These are phyloP conservation scores for Epizoanthus fatuus DNA, from an alignment of 92 coral and sea anemone genomes.

Conservation along the genomic window DNA sequence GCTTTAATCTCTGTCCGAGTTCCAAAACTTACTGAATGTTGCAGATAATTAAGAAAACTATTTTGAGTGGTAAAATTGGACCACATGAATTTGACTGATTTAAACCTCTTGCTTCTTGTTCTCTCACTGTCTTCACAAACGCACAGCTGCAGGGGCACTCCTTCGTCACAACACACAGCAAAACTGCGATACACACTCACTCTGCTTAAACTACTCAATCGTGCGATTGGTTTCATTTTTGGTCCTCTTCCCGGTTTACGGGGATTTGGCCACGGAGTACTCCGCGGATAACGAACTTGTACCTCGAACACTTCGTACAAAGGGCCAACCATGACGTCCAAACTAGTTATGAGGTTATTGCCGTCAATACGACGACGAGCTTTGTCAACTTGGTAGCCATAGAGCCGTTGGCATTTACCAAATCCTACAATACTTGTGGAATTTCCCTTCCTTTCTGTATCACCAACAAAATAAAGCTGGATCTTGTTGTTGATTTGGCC, in stretches of 20 bases:
- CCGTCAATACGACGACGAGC: conserved; percentile 46
- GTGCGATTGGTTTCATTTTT: conserved; percentile 46
- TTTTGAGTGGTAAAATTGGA: conserved; percentile 63
- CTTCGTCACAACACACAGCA: conserved; percentile 81
- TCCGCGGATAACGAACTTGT: conserved; percentile 55
- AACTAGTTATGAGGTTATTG: conserved; percentile 32
- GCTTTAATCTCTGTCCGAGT: conserved; percentile 71
- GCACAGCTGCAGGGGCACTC: conserved; percentile 79
- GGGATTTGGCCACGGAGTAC: conserved; percentile 46
- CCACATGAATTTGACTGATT: conserved; percentile 60
- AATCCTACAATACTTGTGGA: conserved; percentile 2
- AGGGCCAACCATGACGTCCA: conserved; percentile 61
- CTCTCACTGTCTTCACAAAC: conserved; percentile 68
- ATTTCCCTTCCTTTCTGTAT: conserved; percentile 8
- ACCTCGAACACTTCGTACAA: conserved; percentile 57
- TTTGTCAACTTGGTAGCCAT: conserved; percentile 51
- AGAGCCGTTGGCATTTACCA: conserved; percentile 64
- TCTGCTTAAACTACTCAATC: conserved; percentile 67
- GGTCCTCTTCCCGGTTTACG: background rate
- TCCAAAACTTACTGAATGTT: conserved; percentile 74
- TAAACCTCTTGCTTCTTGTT: conserved; percentile 23
- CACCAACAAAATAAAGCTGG: conserved; percentile 29
- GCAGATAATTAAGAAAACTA: conserved; percentile 57
- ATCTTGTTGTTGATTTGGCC: conserved; percentile 72
- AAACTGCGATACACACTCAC: conserved; percentile 88